phyloP scores from a whole-genome alignment of 2,797 vertebrate species.

The Myotis findleyi region DNA sequence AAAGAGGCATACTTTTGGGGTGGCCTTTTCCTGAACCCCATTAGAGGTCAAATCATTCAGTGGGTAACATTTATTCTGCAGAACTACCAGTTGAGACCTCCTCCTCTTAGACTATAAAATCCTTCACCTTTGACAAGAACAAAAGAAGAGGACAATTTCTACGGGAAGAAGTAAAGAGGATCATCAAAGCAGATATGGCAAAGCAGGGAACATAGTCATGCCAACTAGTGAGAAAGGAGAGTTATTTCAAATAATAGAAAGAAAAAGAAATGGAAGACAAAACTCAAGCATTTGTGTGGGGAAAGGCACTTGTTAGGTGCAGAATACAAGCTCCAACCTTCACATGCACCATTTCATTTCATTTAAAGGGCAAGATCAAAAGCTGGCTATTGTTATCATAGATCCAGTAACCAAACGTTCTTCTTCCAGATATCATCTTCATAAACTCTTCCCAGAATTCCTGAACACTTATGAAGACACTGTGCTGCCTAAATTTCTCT shows the following conservation, averaged over 20 bases:
- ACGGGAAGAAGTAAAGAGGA: neutral
- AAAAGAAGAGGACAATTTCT: neutral
- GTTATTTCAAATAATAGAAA: neutral
- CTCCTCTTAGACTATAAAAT: neutral
- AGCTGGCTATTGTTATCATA: neutral
- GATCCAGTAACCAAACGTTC: neutral
- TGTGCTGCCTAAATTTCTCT: neutral
- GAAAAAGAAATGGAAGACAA: neutral
- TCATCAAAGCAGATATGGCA: neutral
- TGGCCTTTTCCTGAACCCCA: neutral
- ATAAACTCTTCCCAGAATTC: neutral
- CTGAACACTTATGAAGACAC: neutral
- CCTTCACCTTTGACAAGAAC: neutral
- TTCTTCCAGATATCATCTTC: neutral
- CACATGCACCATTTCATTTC: neutral
- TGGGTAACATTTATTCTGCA: neutral
- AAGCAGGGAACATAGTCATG: neutral
- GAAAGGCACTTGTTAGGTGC: too few species aligned
- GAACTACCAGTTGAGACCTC: neutral
- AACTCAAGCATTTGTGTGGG: neutral
- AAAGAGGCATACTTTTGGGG: neutral
- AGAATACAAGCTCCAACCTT: neutral
- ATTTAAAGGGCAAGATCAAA: neutral
- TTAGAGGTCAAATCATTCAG: neutral
- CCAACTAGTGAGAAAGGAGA: neutral